These are phyloP conservation scores for Acholoe squamosa DNA, from an alignment of 2,888 invertebrate genomes.

Conservation along the genomic window DNA sequence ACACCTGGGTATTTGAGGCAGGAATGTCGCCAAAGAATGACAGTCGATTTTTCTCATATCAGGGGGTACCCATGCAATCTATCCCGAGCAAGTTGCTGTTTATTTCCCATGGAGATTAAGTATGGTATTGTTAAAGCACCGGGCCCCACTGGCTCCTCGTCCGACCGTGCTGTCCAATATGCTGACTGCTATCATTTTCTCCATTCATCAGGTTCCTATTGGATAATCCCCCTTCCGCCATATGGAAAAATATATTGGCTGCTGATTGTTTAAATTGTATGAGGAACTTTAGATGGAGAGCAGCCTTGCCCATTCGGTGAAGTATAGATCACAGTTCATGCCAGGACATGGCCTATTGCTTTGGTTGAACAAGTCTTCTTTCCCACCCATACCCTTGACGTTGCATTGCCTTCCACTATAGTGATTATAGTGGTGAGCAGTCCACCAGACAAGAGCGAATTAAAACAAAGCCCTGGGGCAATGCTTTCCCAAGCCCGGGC, in stretches of 20 bases:
- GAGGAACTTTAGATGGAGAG: not conserved
- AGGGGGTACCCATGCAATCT: conserved; percentile 1
- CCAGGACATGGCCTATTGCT: not conserved
- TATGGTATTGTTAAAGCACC: not conserved
- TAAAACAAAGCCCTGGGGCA: conserved; percentile 43
- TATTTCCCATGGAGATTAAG: conserved; percentile 36
- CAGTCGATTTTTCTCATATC: not conserved
- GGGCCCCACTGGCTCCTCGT: not conserved
- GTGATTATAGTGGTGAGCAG: conserved; percentile 25
- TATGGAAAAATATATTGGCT: not conserved
- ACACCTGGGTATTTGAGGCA: conserved; percentile 1
- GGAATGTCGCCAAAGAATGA: not conserved
- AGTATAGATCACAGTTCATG: not conserved
- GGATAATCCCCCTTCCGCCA: not conserved
- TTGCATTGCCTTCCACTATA: not conserved
- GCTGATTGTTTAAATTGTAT: not conserved
- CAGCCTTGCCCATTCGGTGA: not conserved
- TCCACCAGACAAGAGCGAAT: conserved; percentile 14
- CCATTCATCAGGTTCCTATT: not conserved
- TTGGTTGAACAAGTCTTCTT: no score
- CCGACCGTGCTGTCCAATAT: not conserved
- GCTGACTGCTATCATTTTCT: conserved; percentile 17
- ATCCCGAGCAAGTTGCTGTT: conserved; percentile 14
- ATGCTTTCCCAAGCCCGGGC: not conserved
- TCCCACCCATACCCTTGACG: not conserved